These are phyloP conservation scores for Psococerastis gibbosa DNA, from an alignment of 2,888 invertebrate species.

Conservation along the genomic window DNA sequence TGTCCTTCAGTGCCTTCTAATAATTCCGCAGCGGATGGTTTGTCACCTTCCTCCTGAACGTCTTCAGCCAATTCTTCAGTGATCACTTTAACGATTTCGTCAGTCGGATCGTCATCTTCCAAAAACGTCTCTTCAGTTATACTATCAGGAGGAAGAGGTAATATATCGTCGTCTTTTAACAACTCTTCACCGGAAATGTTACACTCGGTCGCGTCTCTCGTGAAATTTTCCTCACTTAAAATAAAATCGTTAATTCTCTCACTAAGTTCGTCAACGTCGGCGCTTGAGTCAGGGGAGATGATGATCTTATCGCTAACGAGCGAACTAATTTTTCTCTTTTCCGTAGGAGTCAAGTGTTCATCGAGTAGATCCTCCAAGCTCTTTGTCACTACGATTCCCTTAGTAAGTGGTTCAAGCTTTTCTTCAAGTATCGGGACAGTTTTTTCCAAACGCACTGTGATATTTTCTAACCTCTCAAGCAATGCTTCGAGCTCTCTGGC, in stretches of 20 bases:
- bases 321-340: conserved; percentile 3
- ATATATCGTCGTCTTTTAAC: no score
- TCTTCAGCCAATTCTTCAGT: background rate
- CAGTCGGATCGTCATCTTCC: background rate
- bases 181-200: no score
- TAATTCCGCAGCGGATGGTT: no score
- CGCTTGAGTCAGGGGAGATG: conserved; percentile 8
- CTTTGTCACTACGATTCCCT: conserved; percentile 3
- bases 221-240: background rate
- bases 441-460: conserved; percentile 1
- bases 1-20: background rate
- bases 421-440: conserved; percentile 5
- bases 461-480: conserved; percentile 3
- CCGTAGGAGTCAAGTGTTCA: conserved; percentile 7
- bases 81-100: background rate
- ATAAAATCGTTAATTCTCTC: background rate
- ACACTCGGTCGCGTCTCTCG: background rate
- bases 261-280: conserved; percentile 2
- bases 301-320: conserved; percentile 1
- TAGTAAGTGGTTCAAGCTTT: background rate
- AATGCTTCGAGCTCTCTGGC: conserved; percentile 3
- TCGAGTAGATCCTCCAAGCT: conserved; percentile 6
- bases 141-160: background rate
- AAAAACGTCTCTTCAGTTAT: background rate
- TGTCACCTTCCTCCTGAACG: background rate